Evolutionary conservation across 2,797 vertebrate species (phyloP).

Genomic region (Brachyalestes nurse): DNA sequence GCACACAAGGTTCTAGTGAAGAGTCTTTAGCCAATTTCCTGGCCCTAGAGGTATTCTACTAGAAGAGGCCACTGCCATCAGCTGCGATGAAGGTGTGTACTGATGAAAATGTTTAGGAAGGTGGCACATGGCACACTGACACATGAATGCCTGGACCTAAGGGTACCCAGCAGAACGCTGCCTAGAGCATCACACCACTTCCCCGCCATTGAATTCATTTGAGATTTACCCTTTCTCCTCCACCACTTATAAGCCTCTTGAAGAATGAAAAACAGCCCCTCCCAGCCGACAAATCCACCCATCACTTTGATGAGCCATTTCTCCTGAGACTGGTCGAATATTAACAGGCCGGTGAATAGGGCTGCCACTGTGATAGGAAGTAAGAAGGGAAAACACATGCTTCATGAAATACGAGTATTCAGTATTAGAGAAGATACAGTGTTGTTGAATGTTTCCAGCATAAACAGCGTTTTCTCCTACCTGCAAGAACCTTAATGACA

Average conservation of each 20-base stretch:
- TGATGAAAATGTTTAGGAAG: no score
- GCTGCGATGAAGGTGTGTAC: no score
- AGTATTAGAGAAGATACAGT: not conserved
- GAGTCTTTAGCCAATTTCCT: no score
- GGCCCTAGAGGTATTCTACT: no score
- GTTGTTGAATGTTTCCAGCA: not conserved
- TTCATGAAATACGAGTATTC: not conserved
- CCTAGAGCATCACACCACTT: no score
- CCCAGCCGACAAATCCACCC: constrained; percentile 80
- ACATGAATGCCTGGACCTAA: no score
- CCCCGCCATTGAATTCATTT: not conserved
- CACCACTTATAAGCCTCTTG: constrained; percentile 60
- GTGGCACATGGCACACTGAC: no score
- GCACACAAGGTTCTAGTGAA: no score
- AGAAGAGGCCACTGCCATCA: no score
- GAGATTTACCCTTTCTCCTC: constrained; percentile 65
- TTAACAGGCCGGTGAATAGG: constrained; percentile 76
- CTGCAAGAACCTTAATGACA: constrained; percentile 5
- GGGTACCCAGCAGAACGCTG: no score
- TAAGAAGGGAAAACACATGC: not conserved
- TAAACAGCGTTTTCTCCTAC: not conserved
- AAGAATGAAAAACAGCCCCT: constrained; percentile 66
- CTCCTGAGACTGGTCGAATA: constrained; percentile 62
- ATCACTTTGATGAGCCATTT: constrained; percentile 77
- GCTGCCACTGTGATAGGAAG: constrained; percentile 71